These are phyloP conservation scores for Menura novaehollandiae DNA, from an alignment of 2,113 vertebrate genomes.

Conservation along the genomic window DNA sequence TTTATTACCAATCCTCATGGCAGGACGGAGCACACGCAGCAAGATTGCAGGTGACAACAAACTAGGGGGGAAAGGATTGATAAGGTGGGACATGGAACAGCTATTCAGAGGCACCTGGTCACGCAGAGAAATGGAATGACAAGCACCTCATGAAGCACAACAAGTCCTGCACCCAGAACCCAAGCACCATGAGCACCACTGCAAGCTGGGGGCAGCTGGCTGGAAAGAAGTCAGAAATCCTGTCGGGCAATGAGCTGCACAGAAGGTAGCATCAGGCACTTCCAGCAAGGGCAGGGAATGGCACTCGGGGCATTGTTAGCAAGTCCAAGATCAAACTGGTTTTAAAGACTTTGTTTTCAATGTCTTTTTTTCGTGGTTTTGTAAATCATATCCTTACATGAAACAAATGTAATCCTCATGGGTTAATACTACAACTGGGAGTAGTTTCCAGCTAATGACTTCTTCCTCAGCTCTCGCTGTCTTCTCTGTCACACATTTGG, in stretches of 20 bases:
- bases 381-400: not conserved
- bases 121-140: not conserved
- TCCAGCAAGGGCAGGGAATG: not conserved
- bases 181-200: not conserved
- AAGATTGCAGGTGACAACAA: not conserved
- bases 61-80: not conserved
- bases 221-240: not conserved
- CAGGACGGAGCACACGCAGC: fast-evolving
- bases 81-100: not conserved
- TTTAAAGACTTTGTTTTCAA: not conserved
- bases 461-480: not conserved
- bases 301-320: not conserved
- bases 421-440: not conserved
- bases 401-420: not conserved
- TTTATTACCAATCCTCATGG: not conserved
- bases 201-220: not conserved
- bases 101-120: not conserved
- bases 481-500: not conserved
- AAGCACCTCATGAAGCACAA: not conserved
- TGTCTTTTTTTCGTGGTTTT: not conserved
- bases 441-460: not conserved
- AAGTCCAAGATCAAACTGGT: not conserved
- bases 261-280: not conserved
- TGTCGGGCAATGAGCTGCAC: not conserved
- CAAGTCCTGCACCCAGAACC: not conserved